Evolutionary conservation across 2,888 invertebrate genomes (phyloP).

Genomic region (Drosophila nr. perissopoda): DNA sequence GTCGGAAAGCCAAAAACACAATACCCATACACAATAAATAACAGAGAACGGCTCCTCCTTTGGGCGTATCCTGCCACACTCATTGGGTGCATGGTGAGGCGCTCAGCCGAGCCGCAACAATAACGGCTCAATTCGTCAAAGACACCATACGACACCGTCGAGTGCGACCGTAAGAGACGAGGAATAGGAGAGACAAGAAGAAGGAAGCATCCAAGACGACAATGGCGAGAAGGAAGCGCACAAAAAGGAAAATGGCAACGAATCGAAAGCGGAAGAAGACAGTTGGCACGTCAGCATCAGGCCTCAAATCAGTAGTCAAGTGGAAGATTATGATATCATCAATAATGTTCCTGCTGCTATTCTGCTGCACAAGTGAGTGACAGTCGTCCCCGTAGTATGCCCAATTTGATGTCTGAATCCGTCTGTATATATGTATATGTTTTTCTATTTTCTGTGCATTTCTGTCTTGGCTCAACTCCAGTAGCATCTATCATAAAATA

Average conservation of each 20-base stretch:
- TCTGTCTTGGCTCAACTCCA: conserved; percentile 2
- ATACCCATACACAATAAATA: conserved; percentile 50
- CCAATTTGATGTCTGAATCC: conserved; percentile 43
- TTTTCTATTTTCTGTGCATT: not conserved
- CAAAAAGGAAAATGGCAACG: conserved; percentile 61
- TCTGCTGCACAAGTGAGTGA: conserved; percentile 84
- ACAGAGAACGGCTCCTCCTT: conserved; percentile 30
- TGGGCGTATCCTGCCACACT: conserved; percentile 29
- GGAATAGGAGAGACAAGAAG: not conserved
- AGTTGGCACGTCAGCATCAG: conserved; percentile 71
- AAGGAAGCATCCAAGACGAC: not conserved
- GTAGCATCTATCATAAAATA: conserved; percentile 29
- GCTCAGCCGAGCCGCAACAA: conserved; percentile 46
- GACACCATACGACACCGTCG: conserved; percentile 9
- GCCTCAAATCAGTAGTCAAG: conserved; percentile 81
- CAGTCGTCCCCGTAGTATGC: conserved; percentile 22
- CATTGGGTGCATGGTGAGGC: conserved; percentile 40
- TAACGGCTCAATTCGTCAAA: conserved; percentile 61
- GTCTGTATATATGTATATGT: conserved; percentile 1
- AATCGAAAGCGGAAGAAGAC: conserved; percentile 75
- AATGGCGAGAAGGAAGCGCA: conserved; percentile 37
- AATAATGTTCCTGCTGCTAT: conserved; percentile 82
- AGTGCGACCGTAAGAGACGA: not conserved
- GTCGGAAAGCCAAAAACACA: conserved; percentile 30
- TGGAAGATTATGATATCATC: conserved; percentile 84